Evolutionary conservation across 2,113 vertebrate species (phyloP).

Genomic region (Dissostichus mawsoni): DNA sequence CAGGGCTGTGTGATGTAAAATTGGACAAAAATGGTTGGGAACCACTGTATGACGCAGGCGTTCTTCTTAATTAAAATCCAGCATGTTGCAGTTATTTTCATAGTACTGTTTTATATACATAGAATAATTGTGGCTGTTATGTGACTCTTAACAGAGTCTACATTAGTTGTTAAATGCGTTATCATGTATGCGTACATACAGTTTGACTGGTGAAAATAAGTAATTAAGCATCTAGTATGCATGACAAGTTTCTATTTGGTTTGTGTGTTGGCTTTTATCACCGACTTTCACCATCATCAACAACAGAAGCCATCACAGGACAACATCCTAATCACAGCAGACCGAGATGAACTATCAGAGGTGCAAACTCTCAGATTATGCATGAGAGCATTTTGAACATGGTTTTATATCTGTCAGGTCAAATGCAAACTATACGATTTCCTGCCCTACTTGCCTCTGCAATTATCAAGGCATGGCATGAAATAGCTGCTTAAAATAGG

Average conservation of each 20-base stretch:
- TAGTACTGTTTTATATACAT: background rate
- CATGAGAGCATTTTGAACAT: no score
- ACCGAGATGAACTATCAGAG: background rate
- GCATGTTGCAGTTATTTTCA: background rate
- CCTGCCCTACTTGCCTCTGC: background rate
- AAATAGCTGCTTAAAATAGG: conserved; percentile 15
- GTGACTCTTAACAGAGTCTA: background rate
- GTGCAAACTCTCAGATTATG: background rate
- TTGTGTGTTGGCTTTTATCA: background rate
- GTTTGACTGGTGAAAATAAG: background rate
- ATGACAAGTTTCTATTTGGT: no score
- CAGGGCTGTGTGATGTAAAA: no score
- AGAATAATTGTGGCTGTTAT: background rate
- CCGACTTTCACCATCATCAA: background rate
- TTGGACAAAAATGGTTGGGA: background rate
- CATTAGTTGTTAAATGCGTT: background rate
- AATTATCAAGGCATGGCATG: background rate
- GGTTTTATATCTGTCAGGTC: background rate
- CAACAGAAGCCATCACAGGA: background rate
- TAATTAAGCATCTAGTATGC: background rate
- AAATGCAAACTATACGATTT: conserved; percentile 15
- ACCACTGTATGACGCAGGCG: background rate
- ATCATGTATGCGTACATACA: background rate
- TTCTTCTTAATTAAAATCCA: background rate
- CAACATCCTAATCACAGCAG: background rate